Conservation (phyloP, 2,797 vertebrate genomes). For the Cirrhinus molitorella region DNA sequence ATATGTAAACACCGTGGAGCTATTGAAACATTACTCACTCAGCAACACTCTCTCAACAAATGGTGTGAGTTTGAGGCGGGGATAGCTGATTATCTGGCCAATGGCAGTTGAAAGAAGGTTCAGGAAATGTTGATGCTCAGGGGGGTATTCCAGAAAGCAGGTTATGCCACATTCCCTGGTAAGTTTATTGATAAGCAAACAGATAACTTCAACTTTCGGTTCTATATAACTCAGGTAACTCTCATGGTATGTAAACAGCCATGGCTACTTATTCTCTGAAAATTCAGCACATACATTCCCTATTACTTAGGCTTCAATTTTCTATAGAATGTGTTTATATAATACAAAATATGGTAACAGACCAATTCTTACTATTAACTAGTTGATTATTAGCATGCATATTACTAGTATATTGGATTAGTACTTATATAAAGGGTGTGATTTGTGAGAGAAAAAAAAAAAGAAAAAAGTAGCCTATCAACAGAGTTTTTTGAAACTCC, state of each 20-base stretch:
- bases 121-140: not conserved
- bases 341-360: no score
- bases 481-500: no score
- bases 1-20: constrained; percentile 15
- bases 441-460: no score
- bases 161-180: not conserved
- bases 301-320: not conserved
- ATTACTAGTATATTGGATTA: no score
- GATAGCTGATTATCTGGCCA: not conserved
- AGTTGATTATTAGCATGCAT: no score
- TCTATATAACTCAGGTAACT: not conserved
- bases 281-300: not conserved
- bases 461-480: no score
- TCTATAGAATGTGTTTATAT: no score
- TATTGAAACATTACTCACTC: not conserved
- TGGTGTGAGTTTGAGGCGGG: not conserved
- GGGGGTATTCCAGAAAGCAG: constrained; percentile 27
- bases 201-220: not conserved
- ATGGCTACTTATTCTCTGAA: not conserved
- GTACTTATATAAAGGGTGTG: no score
- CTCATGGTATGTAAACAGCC: not conserved
- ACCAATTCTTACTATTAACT: no score
- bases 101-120: not conserved
- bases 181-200: not conserved
- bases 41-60: not conserved